phyloP scores from a whole-genome alignment of 2,797 vertebrate species.

The Aldrovandia affinis region DNA sequence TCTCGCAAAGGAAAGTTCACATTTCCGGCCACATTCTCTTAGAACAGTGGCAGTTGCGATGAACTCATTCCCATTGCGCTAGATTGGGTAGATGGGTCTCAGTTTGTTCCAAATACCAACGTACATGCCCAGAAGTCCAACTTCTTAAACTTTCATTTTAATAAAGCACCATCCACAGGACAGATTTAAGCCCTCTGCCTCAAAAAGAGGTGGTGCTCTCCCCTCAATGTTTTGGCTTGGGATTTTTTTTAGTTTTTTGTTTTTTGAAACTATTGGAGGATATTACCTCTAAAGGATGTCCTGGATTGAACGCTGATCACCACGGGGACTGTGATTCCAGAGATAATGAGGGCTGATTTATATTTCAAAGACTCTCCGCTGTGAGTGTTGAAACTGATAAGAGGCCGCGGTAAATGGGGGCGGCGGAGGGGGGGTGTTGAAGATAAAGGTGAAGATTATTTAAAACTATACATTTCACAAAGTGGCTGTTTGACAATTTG shows the following conservation, averaged over 20 bases:
- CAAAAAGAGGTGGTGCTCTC: neutral
- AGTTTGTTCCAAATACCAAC: neutral
- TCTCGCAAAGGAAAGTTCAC: neutral
- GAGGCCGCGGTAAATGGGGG: constrained; percentile 52
- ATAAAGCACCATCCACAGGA: neutral
- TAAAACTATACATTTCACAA: constrained; percentile 33
- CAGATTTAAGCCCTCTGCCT: neutral
- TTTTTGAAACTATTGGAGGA: constrained; percentile 56
- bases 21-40: neutral
- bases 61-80: neutral
- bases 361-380: constrained; percentile 65
- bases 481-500: constrained; percentile 4
- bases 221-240: neutral
- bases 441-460: constrained; percentile 52
- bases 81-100: neutral
- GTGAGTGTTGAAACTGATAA: constrained; percentile 54
- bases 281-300: constrained; percentile 73
- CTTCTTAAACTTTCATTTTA: neutral
- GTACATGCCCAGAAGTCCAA: constrained; percentile 20
- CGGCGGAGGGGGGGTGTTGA: constrained; percentile 41
- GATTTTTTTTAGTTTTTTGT: constrained; percentile 35
- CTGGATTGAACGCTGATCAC: constrained; percentile 72
- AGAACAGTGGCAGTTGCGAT: neutral
- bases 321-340: constrained; percentile 74
- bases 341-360: constrained; percentile 70